Base-by-base conservation (phyloP, 92 coral and sea anemone species). In the Porites divaricata region DNA sequence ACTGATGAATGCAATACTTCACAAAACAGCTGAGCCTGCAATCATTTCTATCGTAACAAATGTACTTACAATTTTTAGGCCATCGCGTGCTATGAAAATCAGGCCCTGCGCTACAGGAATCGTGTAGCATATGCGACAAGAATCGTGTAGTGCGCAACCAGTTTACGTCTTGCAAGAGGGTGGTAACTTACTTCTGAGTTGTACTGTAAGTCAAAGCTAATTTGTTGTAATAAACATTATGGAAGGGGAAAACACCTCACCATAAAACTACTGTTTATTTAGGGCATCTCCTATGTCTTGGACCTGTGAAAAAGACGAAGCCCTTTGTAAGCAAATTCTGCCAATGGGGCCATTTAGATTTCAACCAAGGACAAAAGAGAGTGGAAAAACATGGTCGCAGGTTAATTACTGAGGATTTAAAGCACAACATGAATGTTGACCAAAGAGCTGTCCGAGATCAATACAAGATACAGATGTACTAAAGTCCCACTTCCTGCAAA, bases 311-410 rank as follows among this genome's bases (percentile, higher is more conserved):
- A 74, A 69, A 54, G 86, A 71, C 75, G 77, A 81, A 50, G 86
- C 78, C 65, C 78, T 81, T 28, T 81, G 78, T 75, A 70, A 81
- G 56, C 67, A 81, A 81, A 57, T 71, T 24, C 53, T 81, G 56
- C 67, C 54, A 58, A 48, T 69, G 50, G 79, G 72, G 28, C 86
- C 79, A 28, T 81, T 81, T 70, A 48, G 79, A 65, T 81, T 50
- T 75, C 75, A 79, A 57, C 78, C 79, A 28, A 81, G 86, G 67
- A 81, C 79, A 48, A 81, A 41, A 70, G 70, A 58, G 57, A 81
- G 72, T 72, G 86, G 86, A 63, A 53, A 25, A 21, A 53, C 86
- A 70, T 81, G 79, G 86, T 70, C 70, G 58, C 73, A 81, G 76
- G 86, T 28, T 28, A 28, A 28, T 81, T 14, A 66, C 86, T 45